Evolutionary conservation across 2,797 vertebrate genomes (phyloP).

Genomic region (Pterois miles): DNA sequence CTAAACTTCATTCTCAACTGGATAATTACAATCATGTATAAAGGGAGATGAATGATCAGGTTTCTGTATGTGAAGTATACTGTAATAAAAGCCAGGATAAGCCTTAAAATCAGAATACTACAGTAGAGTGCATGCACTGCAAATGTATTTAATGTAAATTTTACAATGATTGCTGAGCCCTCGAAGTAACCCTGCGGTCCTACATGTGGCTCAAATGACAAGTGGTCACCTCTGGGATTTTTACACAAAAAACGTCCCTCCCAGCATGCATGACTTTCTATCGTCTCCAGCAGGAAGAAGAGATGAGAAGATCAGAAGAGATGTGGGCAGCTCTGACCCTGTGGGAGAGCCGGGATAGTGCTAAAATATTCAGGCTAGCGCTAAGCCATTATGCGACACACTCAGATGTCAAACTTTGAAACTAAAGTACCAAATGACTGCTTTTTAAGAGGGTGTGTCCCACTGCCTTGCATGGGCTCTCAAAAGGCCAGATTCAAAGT

Average conservation of each 20-base stretch:
- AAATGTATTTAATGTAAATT: background rate
- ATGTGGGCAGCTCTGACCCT: constrained; percentile 12
- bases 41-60: background rate
- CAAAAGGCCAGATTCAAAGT: background rate
- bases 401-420: constrained; percentile 1
- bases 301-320: constrained; percentile 17
- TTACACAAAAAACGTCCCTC: background rate
- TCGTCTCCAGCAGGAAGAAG: constrained; percentile 9
- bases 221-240: background rate
- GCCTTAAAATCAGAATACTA: background rate
- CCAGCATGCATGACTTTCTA: constrained; percentile 2
- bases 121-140: background rate
- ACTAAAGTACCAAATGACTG: constrained; percentile 1
- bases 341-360: constrained; percentile 17
- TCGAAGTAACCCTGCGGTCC: background rate
- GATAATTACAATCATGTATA: background rate
- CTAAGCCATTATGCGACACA: constrained; percentile 15
- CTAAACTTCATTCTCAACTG: background rate
- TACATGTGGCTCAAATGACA: background rate
- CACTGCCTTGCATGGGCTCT: background rate
- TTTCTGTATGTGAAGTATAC: background rate
- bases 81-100: background rate
- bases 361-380: constrained; percentile 19
- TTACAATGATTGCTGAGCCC: background rate
- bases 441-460: background rate